phyloP scores from a whole-genome alignment of 2,797 vertebrate genomes.

The Selene dorsalis region DNA sequence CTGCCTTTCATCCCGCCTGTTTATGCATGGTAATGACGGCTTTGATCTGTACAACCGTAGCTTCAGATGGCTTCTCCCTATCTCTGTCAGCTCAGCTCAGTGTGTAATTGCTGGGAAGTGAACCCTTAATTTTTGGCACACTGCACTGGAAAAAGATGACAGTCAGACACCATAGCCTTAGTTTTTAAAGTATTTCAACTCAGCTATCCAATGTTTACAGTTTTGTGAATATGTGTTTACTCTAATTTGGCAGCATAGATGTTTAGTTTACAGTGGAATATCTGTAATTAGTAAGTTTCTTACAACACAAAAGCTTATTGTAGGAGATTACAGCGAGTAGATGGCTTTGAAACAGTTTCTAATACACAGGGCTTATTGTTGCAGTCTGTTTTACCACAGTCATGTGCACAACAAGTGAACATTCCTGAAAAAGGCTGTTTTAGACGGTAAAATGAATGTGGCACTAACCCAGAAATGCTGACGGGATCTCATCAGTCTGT shows the following conservation, averaged over 20 bases:
- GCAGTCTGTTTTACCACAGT: neutral
- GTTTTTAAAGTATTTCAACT: neutral
- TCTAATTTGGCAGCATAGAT: neutral
- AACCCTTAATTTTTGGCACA: constrained; percentile 29
- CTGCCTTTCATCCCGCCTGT: constrained; percentile 61
- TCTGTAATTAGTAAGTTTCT: constrained; percentile 2
- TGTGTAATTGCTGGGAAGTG: constrained; percentile 33
- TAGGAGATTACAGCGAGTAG: neutral
- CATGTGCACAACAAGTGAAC: neutral
- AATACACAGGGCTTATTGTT: constrained; percentile 8
- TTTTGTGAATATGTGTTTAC: neutral
- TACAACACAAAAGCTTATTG: constrained; percentile 10
- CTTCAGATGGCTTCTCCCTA: constrained; percentile 31
- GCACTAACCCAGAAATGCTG: neutral
- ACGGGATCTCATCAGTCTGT: constrained; percentile 6
- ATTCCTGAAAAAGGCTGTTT: constrained; percentile 15
- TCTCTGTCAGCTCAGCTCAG: constrained; percentile 36
- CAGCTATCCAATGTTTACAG: neutral
- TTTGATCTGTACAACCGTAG: constrained; percentile 56
- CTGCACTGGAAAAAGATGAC: constrained; percentile 14
- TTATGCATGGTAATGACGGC: constrained; percentile 58
- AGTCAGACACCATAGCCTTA: neutral
- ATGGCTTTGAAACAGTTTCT: constrained; percentile 7
- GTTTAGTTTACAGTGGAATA: neutral
- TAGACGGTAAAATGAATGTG: constrained; percentile 9